A percentile compares a stretch with the other conserved stretches of the same genome.
phyloP scores from a whole-genome alignment of 2,113 vertebrate species.

The Myxocyprinus asiaticus region DNA sequence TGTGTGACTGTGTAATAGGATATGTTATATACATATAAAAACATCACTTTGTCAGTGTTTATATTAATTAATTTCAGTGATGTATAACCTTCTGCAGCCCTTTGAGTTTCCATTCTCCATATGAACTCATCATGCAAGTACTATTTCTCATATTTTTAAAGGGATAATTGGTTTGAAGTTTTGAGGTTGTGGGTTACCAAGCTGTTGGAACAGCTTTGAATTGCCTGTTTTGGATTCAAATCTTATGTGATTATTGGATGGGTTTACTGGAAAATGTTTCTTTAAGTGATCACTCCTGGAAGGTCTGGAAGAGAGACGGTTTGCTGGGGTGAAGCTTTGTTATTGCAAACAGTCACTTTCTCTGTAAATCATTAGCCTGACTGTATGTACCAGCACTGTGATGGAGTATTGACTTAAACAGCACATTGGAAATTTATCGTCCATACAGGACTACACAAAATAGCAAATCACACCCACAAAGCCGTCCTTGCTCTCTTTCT shows the following conservation, averaged over 20 bases:
- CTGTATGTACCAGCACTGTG: not conserved
- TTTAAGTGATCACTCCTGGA: slow-evolving; percentile 44
- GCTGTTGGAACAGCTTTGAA: slow-evolving; percentile 36
- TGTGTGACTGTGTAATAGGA: slow-evolving; percentile 41
- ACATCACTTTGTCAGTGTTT: slow-evolving; percentile 45
- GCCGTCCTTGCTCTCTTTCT: not conserved
- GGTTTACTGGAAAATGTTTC: slow-evolving; percentile 51
- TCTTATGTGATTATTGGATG: slow-evolving; percentile 52
- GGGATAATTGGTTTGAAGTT: slow-evolving; percentile 55
- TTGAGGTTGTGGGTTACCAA: slow-evolving; percentile 48
- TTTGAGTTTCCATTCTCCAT: slow-evolving; percentile 40
- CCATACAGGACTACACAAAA: slow-evolving; percentile 12
- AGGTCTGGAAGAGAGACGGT: slow-evolving; percentile 41
- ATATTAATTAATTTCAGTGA: slow-evolving; percentile 44
- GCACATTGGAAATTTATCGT: too few relatives aligned
- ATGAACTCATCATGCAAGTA: slow-evolving; percentile 33
- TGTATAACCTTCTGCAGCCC: slow-evolving; percentile 46
- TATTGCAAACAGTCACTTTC: slow-evolving; percentile 26
- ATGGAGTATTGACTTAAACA: not conserved
- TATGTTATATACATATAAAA: slow-evolving; percentile 45
- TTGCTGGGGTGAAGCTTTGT: slow-evolving; percentile 40
- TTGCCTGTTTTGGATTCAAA: slow-evolving; percentile 43
- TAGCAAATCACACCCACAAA: not conserved
- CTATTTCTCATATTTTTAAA: slow-evolving; percentile 39
- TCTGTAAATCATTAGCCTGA: slow-evolving; percentile 10